Conservation (phyloP, 2,888 invertebrate genomes). For the Hydraecia micacea region DNA sequence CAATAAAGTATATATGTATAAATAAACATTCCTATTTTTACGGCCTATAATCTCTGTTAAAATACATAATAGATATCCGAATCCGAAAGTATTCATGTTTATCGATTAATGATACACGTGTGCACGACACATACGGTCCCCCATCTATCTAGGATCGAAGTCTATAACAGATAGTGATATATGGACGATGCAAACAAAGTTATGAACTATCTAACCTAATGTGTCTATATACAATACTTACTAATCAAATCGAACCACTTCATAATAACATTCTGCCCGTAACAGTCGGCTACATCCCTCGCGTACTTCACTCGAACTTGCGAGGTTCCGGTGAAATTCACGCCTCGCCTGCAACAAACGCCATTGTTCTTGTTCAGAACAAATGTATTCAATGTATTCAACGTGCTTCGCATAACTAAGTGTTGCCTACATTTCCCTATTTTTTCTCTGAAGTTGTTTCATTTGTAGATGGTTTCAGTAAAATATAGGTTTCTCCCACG, state of each 20-base stretch:
- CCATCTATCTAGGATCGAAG: neutral
- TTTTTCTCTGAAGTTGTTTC: constrained; percentile 49
- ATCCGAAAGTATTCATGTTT: neutral
- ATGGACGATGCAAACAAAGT: neutral
- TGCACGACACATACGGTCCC: neutral
- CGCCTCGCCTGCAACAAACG: constrained; percentile 81
- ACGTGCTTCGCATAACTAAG: constrained; percentile 38
- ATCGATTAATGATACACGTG: neutral
- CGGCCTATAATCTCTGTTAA: neutral
- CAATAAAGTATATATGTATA: no score
- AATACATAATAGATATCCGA: neutral
- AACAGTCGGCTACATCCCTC: constrained; percentile 84
- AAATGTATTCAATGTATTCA: constrained; percentile 43
- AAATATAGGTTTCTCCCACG: constrained; percentile 22
- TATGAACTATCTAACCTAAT: neutral
- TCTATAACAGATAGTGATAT: neutral
- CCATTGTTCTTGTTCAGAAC: constrained; percentile 63
- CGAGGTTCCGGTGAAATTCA: constrained; percentile 85
- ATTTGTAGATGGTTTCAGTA: constrained; percentile 35
- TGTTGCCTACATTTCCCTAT: constrained; percentile 36
- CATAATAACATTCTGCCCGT: constrained; percentile 88
- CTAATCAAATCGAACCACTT: constrained; percentile 89
- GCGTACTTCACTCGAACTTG: constrained; percentile 86
- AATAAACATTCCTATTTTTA: neutral
- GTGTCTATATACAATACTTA: constrained; percentile 70